Percentiles rank a stretch among this genome's conserved stretches.
Conservation (phyloP, 2,888 invertebrate species). For the Xestoiulus laeticollis region DNA sequence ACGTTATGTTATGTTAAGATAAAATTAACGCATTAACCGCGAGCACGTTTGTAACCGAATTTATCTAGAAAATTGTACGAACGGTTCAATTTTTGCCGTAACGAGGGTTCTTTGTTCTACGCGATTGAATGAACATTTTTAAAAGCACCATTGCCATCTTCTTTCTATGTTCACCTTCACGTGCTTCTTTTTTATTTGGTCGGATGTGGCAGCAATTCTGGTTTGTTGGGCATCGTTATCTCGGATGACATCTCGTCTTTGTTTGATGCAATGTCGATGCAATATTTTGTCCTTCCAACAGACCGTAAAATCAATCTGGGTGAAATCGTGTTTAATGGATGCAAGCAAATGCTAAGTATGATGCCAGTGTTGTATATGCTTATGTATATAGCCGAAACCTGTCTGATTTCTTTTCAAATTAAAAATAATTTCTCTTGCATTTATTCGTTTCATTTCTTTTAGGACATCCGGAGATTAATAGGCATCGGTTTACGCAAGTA, state of each 20-base stretch:
- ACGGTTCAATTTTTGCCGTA: neutral
- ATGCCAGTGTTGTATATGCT: conserved; percentile 34
- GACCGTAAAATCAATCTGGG: conserved; percentile 1
- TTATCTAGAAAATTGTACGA: neutral
- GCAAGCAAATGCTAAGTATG: conserved; percentile 37
- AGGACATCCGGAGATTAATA: neutral
- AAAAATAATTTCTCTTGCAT: conserved; percentile 34
- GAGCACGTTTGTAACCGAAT: conserved; percentile 15
- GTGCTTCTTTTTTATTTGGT: conserved; percentile 35
- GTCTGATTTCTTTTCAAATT: conserved; percentile 37
- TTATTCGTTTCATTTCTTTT: neutral
- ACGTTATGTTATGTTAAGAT: neutral
- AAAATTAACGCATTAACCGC: conserved; percentile 6
- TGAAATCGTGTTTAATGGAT: conserved; percentile 32
- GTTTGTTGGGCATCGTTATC: conserved; percentile 7
- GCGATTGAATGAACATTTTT: neutral
- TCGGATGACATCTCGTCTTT: conserved; percentile 15
- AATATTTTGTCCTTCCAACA: conserved; percentile 33
- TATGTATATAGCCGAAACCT: conserved; percentile 30
- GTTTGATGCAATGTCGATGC: conserved; percentile 24
- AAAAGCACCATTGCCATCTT: conserved; percentile 30
- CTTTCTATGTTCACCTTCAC: conserved; percentile 7
- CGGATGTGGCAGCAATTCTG: conserved; percentile 29
- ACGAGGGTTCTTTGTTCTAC: conserved; percentile 10
- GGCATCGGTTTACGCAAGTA: too few relatives aligned